A percentile compares a stretch with the other conserved stretches of the same genome.
phyloP scores from a whole-genome alignment of 2,797 vertebrate species.

The Lophotriccus pileatus region DNA sequence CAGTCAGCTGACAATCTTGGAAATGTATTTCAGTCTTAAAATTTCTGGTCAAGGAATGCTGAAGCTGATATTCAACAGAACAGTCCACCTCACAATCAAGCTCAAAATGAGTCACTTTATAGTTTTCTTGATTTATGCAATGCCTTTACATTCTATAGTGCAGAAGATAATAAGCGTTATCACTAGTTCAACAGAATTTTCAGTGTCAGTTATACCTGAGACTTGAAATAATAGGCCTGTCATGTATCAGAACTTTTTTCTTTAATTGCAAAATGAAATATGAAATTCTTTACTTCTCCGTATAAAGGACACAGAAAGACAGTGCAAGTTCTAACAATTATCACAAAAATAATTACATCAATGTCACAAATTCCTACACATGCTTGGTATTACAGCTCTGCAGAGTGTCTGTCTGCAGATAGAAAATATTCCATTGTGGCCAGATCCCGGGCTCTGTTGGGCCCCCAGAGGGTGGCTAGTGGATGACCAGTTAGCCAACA shows the following conservation, averaged over 20 bases:
- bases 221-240: not conserved
- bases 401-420: not conserved
- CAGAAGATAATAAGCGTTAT: not conserved
- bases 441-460: not conserved
- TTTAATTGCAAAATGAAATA: not conserved
- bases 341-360: not conserved
- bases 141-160: not conserved
- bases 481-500: not conserved
- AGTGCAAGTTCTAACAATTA: not conserved
- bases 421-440: not conserved
- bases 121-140: conserved; percentile 27
- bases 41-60: conserved; percentile 3
- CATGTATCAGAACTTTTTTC: not conserved
- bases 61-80: not conserved
- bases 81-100: not conserved
- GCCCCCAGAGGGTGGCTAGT: not conserved
- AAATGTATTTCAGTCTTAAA: not conserved
- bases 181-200: not conserved
- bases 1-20: conserved; percentile 3
- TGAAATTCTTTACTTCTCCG: not conserved
- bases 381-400: not conserved
- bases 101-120: not conserved
- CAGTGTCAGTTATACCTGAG: not conserved
- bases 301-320: not conserved
- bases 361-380: not conserved